Evolutionary conservation across 1,140 invertebrate species (phyloP).

Genomic region (Armadillidium nasatum): DNA sequence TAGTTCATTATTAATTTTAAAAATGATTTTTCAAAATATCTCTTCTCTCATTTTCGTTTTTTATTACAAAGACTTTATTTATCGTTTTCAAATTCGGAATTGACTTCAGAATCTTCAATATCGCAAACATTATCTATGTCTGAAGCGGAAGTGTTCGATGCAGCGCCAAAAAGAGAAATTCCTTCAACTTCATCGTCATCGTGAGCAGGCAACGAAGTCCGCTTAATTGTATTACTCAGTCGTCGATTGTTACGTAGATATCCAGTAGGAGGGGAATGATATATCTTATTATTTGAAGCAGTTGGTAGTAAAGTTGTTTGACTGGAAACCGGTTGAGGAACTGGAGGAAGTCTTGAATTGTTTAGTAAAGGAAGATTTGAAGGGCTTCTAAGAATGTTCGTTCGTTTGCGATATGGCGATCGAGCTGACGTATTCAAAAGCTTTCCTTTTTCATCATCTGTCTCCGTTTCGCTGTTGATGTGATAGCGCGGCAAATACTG

Average conservation of each 20-base stretch:
- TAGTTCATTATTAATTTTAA: too few species aligned
- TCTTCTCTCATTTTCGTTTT: background rate
- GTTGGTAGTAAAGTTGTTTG: background rate
- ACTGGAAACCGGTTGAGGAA: background rate
- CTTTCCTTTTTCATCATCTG: slow-evolving; percentile 55
- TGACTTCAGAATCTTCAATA: slow-evolving; percentile 80
- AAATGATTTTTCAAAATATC: background rate
- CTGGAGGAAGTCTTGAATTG: slow-evolving; percentile 6
- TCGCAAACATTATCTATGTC: slow-evolving; percentile 79
- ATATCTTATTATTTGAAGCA: background rate
- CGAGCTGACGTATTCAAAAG: slow-evolving; percentile 47
- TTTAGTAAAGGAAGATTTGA: slow-evolving; percentile 47
- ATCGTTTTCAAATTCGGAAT: slow-evolving; percentile 41
- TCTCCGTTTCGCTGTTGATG: slow-evolving; percentile 63
- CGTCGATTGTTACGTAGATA: slow-evolving; percentile 38
- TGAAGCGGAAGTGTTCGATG: slow-evolving; percentile 69
- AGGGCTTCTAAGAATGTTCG: slow-evolving; percentile 42
- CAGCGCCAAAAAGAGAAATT: slow-evolving; percentile 65
- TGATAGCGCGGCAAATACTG: slow-evolving; percentile 74
- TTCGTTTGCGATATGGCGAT: slow-evolving; percentile 25
- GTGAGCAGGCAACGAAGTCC: slow-evolving; percentile 38
- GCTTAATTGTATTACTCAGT: background rate
- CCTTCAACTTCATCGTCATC: slow-evolving; percentile 59
- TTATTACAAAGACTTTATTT: slow-evolving; percentile 28
- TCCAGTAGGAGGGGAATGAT: slow-evolving; percentile 34